Percentiles rank a stretch among this genome's conserved stretches.
Conservation (phyloP, 2,797 vertebrate species). For the Cottoperca gobio region DNA sequence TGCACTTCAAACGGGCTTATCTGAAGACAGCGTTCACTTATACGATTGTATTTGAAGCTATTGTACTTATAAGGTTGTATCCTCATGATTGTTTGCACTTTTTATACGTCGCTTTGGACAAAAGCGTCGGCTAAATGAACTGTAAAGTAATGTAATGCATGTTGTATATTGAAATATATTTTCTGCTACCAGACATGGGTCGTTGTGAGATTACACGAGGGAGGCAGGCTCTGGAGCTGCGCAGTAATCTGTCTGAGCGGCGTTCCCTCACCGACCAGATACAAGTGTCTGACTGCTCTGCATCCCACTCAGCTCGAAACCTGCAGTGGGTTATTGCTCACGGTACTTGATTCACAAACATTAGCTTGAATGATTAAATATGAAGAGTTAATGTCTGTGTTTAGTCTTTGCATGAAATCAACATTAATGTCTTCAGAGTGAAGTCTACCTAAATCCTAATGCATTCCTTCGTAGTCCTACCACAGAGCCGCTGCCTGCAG, state of each 20-base stretch:
- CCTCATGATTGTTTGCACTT: no score
- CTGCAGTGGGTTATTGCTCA: conserved; percentile 91
- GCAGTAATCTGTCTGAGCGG: conserved; percentile 90
- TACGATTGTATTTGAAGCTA: no score
- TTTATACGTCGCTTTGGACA: no score
- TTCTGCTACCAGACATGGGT: conserved; percentile 87
- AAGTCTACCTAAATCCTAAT: neutral
- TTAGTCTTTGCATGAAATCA: neutral
- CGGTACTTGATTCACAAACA: conserved; percentile 62
- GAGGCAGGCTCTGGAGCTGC: conserved; percentile 90
- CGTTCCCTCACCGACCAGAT: conserved; percentile 88
- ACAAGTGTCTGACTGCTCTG: conserved; percentile 57
- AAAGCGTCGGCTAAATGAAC: no score
- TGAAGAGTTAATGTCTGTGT: neutral
- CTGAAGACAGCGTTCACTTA: no score
- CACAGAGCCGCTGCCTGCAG: conserved; percentile 79
- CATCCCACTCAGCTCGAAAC: conserved; percentile 85
- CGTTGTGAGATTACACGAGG: conserved; percentile 85
- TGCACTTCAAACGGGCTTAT: no score
- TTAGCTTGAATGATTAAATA: neutral
- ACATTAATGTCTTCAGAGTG: neutral
- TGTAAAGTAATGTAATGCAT: no score
- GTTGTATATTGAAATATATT: neutral
- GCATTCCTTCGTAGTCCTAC: conserved; percentile 80
- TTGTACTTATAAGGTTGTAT: no score